phyloP scores from a whole-genome alignment of 2,888 invertebrate genomes.

The Apamea anceps region DNA sequence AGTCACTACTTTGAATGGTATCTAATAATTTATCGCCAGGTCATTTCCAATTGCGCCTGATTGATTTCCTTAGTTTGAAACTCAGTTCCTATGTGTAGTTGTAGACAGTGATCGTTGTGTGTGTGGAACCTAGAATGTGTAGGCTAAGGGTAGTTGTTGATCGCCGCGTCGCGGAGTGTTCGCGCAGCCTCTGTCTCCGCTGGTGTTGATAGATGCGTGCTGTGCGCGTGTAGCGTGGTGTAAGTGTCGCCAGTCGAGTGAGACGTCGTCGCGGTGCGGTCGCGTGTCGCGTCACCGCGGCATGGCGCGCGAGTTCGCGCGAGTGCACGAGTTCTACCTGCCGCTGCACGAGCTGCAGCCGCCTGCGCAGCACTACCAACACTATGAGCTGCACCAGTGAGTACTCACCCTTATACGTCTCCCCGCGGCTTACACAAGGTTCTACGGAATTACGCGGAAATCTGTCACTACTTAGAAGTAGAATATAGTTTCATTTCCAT shows the following conservation, averaged over 20 bases:
- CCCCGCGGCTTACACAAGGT: background rate
- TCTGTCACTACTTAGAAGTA: background rate
- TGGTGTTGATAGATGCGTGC: slow-evolving; percentile 33
- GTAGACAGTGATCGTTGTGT: slow-evolving; percentile 3
- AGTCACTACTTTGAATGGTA: background rate
- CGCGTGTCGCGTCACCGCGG: slow-evolving; percentile 51
- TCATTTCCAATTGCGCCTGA: background rate
- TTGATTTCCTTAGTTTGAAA: background rate
- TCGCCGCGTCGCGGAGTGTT: slow-evolving; percentile 8
- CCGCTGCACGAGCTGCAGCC: slow-evolving; percentile 78
- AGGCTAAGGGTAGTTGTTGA: slow-evolving; percentile 29
- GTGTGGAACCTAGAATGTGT: background rate
- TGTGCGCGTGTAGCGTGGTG: slow-evolving; percentile 24
- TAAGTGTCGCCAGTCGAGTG: slow-evolving; percentile 28
- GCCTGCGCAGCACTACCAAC: slow-evolving; percentile 68
- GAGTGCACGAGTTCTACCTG: slow-evolving; percentile 77
- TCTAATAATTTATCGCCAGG: background rate
- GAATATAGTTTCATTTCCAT: background rate
- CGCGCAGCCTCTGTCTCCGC: slow-evolving; percentile 27
- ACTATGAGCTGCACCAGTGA: slow-evolving; percentile 76
- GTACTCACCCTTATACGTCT: slow-evolving; percentile 59
- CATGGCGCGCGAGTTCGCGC: slow-evolving; percentile 78
- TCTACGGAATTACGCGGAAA: background rate
- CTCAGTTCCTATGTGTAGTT: background rate
- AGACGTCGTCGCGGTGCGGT: slow-evolving; percentile 25